Conservation (phyloP, 2,888 invertebrate species). For the Eumerus sabulonum region DNA sequence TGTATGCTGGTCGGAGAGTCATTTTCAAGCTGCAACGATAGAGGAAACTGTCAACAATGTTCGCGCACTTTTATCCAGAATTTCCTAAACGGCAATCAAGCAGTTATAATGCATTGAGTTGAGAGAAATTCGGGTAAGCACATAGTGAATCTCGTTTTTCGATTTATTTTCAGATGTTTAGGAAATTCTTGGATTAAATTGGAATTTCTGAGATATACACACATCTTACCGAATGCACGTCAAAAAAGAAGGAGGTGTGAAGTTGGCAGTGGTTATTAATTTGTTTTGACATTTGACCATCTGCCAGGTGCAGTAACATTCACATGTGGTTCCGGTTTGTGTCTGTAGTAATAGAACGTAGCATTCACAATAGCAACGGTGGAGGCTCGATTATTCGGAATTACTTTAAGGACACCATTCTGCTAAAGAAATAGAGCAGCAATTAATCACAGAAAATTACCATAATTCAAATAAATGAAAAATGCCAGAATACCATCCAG, state of each 20-base stretch:
- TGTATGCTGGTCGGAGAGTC: constrained; percentile 94
- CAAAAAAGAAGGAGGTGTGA: constrained; percentile 76
- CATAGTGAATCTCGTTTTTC: constrained; percentile 39
- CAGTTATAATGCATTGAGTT: constrained; percentile 42
- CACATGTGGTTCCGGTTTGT: constrained; percentile 29
- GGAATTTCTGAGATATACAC: constrained; percentile 70
- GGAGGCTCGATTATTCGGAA: no score
- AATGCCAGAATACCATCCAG: no score
- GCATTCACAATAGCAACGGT: constrained; percentile 47
- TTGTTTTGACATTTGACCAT: constrained; percentile 56
- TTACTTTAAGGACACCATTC: no score
- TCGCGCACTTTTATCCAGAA: constrained; percentile 25
- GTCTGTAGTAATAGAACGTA: constrained; percentile 1
- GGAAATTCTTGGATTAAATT: constrained; percentile 72
- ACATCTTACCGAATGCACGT: constrained; percentile 76
- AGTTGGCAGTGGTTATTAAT: constrained; percentile 72
- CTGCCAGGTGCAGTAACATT: not conserved
- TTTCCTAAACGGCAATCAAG: constrained; percentile 51
- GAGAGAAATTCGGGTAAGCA: constrained; percentile 14
- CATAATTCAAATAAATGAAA: no score
- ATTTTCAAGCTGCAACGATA: constrained; percentile 81
- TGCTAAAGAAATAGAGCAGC: no score
- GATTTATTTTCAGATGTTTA: constrained; percentile 70
- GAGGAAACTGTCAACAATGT: constrained; percentile 70
- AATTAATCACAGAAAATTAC: no score